phyloP scores from a whole-genome alignment of 2,113 vertebrate species.

The Corythornis vintsioides region DNA sequence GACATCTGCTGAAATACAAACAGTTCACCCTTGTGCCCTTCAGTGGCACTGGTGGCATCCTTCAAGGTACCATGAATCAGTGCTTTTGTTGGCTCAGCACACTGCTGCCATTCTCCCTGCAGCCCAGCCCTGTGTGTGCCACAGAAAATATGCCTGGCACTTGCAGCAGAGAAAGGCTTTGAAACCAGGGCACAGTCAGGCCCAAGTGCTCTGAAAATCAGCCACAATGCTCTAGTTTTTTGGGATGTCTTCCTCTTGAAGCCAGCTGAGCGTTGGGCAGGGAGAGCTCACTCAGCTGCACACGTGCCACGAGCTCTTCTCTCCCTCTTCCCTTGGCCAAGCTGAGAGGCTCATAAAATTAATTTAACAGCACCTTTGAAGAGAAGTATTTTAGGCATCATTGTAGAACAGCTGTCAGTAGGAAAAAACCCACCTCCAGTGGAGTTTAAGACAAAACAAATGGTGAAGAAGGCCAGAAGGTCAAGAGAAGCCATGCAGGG shows the following conservation, averaged over 20 bases:
- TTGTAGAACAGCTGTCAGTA: background rate
- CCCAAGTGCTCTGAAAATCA: background rate
- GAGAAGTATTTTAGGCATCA: background rate
- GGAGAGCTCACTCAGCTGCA: constrained; percentile 41
- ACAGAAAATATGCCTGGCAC: constrained; percentile 50
- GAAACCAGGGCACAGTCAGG: constrained; percentile 17
- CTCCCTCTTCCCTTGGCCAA: constrained; percentile 7
- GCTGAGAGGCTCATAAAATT: constrained; percentile 27
- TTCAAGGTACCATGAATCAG: constrained; percentile 57
- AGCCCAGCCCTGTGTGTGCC: background rate
- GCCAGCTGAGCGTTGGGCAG: constrained; percentile 4
- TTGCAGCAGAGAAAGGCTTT: background rate
- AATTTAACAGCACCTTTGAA: constrained; percentile 20
- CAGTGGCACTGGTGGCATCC: background rate
- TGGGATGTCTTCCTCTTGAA: constrained; percentile 24
- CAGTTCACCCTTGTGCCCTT: constrained; percentile 50
- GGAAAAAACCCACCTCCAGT: background rate
- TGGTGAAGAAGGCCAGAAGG: background rate
- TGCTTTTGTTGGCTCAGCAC: constrained; percentile 63
- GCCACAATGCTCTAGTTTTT: constrained; percentile 26
- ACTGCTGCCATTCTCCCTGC: constrained; percentile 52
- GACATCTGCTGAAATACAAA: constrained; percentile 42
- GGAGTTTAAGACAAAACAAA: background rate
- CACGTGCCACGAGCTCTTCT: constrained; percentile 12
- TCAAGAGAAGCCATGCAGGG: background rate